Evolutionary conservation across 1,140 invertebrate species (phyloP), one percentile per base, ranked within the genome.

Genomic region (Plodia interpunctella): DNA sequence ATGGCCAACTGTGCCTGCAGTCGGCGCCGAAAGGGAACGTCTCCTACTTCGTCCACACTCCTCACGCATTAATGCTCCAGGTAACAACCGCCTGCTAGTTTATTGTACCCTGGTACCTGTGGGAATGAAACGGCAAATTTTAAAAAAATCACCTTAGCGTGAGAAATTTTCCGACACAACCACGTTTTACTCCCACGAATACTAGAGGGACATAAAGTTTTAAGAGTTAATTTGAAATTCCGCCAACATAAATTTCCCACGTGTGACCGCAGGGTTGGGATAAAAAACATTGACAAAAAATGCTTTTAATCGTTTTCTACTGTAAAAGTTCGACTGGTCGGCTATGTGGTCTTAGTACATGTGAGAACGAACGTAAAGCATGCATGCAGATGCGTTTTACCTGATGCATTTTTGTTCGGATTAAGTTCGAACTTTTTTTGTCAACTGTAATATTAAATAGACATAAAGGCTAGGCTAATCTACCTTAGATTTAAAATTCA

Each of bases 1-100:
- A 99, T 90, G 97, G 97, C 76, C 98, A 99, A 90, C 92, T 99
- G 50, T 99, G 98, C 92, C 92, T 99, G 61, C 98, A 99, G 90
- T 98, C 97, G 60, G 97, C 97, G 59, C 97, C 98, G 57, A 99
- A 99, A 92, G 96, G 97, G 85, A 99, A 98, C 89, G 92, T 95
- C 68, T 97, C 97, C 70, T 99, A 97, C 91, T 99, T 99, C 93
- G 97, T 99, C 77, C 98, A 99, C 92, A 98, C 98, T 63, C 98
- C 98, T 51, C 98, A 99, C 91, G 98, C 98, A 64, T 94, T 99
- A 58, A 99, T 99, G 98, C 93, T 98, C 72, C 96, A 98, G 94
- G 98, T 98, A 66, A 70, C 59, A 56, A 60, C 25, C 63, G 50
- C 55, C 55, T 38, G 19, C 8, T 4, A 53, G 11, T 19, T 60